Percentiles rank a stretch among this genome's conserved stretches.
phyloP scores from a whole-genome alignment of 2,888 invertebrate species.

The Trachelus troglodyta region DNA sequence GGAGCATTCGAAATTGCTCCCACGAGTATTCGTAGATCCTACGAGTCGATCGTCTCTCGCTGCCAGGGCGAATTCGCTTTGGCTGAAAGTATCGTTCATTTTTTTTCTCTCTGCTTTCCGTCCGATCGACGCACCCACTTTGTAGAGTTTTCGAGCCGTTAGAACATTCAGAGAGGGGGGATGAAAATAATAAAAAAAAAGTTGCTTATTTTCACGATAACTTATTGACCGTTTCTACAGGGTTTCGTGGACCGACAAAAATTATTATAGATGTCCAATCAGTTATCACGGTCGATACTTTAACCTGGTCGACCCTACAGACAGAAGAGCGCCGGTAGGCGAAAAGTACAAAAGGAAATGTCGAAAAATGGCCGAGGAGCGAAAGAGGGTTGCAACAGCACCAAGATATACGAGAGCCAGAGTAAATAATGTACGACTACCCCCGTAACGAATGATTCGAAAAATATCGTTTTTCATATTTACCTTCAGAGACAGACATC shows the following conservation, averaged over 20 bases:
- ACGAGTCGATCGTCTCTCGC: not conserved
- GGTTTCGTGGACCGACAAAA: not conserved
- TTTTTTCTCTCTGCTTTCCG: not conserved
- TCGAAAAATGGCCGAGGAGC: conserved; percentile 14
- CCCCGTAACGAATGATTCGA: conserved; percentile 44
- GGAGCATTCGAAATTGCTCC: conserved; percentile 45
- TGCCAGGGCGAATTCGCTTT: not conserved
- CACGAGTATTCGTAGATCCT: conserved; percentile 26
- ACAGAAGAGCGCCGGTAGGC: not conserved
- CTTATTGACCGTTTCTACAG: not conserved
- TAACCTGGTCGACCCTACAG: conserved; percentile 7
- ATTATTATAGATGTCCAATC: conserved; percentile 8
- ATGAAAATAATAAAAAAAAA: not conserved
- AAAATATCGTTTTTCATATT: conserved; percentile 41
- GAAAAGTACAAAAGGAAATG: conserved; percentile 17
- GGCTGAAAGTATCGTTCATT: conserved; percentile 17
- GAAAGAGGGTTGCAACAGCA: conserved; percentile 4
- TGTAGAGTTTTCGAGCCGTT: conserved; percentile 11
- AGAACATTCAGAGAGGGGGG: not conserved
- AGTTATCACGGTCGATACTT: conserved; percentile 40
- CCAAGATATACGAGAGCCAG: conserved; percentile 33
- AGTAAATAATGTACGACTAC: conserved; percentile 51
- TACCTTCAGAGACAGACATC: conserved; percentile 25
- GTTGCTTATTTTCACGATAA: not conserved
- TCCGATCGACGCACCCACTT: not conserved